Base-by-base conservation (phyloP, 2,888 invertebrate species). In the Leptinotarsa tumamoca region DNA sequence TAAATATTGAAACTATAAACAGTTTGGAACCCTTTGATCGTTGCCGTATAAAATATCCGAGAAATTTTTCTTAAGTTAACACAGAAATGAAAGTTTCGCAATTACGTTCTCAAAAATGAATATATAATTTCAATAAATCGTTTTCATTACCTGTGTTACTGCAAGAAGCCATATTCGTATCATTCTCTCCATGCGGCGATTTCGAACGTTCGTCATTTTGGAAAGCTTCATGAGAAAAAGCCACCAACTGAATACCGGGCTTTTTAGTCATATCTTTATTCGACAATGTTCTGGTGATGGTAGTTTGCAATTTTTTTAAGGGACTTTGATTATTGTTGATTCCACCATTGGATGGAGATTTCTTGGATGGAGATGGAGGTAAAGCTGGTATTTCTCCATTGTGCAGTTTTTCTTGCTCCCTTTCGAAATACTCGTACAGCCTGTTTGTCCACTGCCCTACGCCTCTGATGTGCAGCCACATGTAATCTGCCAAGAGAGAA, bases 371-470 rank as follows among this genome's bases (percentile, higher is more conserved):
- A 52, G 85, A 68, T 74, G 74, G 68, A 74, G 74, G 69, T 71
- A 76, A 3, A 0, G 91, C 87, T n/a, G 81, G 77, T 14, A 92
- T 89, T 54, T 94, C 92, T 1, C 92, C 92, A 4, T 91, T 92
- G 79, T 95, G 94, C 0, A 96, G 89, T 71, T 92, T 91, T 68
- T 93, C 92, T 84, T 96, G 95, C 83, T 96, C 95, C 70, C 90
- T 91, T 86, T 96, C 96, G 84, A 97, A 97, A 88, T 96, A 96
- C 2, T 92, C 91, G 86, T 96, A 95, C 0, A 98, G 89, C 0
- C 95, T 91, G 87, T 96, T 96, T 0, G 97, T 98, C 98, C 98
- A 98, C 88, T 97, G 94, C 1, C 98, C 98, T 4, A 96, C 96
- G 0, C 95, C 97, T 79, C 98, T 92, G 78, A 98, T 95, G 87